A percentile compares a stretch with the other conserved stretches of the same genome.
Conservation (phyloP, 64 coral and sea anemone species). For the Cladopsammia gracilis region DNA sequence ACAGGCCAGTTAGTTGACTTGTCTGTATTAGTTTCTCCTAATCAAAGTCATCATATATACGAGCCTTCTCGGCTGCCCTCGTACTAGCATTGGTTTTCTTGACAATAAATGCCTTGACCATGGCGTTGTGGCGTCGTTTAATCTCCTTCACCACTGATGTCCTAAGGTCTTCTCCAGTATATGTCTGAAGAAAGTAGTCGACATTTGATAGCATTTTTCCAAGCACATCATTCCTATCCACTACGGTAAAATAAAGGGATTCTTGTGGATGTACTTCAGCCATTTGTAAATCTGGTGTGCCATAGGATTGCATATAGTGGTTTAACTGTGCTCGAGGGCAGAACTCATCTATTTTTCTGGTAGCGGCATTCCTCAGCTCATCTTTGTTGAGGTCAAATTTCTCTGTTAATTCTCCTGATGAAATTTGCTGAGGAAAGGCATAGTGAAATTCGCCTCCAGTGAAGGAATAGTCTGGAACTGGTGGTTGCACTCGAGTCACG, state of each 20-base stretch:
- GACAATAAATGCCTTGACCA: slow-evolving; percentile 46
- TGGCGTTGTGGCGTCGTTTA: slow-evolving; percentile 42
- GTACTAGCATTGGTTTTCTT: slow-evolving; percentile 60
- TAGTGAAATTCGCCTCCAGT: slow-evolving; percentile 43
- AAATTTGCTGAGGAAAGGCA: neutral
- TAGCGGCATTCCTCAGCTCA: slow-evolving; percentile 8
- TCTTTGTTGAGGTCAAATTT: slow-evolving; percentile 50
- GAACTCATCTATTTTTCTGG: slow-evolving; percentile 51
- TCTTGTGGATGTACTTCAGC: slow-evolving; percentile 1
- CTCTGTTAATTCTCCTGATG: slow-evolving; percentile 40
- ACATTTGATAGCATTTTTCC: slow-evolving; percentile 46
- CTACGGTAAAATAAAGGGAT: slow-evolving; percentile 22
- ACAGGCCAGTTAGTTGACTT: slow-evolving; percentile 38
- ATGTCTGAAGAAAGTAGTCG: slow-evolving; percentile 26
- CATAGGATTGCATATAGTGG: neutral
- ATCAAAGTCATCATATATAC: slow-evolving; percentile 64
- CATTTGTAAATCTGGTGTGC: slow-evolving; percentile 29
- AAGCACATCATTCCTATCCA: slow-evolving; percentile 47
- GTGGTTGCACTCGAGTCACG: slow-evolving; percentile 41
- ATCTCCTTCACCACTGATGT: slow-evolving; percentile 24
- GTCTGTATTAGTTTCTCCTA: slow-evolving; percentile 44
- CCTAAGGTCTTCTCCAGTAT: slow-evolving; percentile 63
- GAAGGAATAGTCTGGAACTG: slow-evolving; percentile 55
- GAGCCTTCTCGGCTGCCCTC: slow-evolving; percentile 62
- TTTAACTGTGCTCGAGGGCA: slow-evolving; percentile 34